Evolutionary conservation across 2,797 vertebrate species (phyloP), one percentile per base, ranked within the genome.

Genomic region (Crax fasciolata): DNA sequence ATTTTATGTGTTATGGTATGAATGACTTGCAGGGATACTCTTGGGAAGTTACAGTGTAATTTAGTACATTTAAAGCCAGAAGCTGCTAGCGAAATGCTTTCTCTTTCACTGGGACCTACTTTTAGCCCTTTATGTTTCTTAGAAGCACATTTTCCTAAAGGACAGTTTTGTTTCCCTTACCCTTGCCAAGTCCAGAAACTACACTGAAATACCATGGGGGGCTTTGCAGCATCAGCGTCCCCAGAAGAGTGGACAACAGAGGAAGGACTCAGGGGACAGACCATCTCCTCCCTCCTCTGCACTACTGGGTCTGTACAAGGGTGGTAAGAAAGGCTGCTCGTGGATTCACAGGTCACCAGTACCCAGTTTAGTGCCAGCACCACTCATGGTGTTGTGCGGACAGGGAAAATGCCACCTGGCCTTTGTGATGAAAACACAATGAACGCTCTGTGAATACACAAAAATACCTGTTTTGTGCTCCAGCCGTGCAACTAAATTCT

Each of bases 21-120:
- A 94, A 84, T 65, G 27, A 79, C 67, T 86, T 79, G 63, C 74
- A 94, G 93, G 67, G 79, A 87, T 11, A 77, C 48, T 89, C 84
- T 46, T 46, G 92, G 63, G 67, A 82, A 84, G 67, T 49, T 73
- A 66, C 54, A 27, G 48, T 70, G 44, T 73, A 88, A 95, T 84
- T 88, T 77, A 84, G 11, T 76, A 57, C 41, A 30, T 74, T 73
- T 71, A 74, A 86, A 95, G 27, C 35, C 62, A 54, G 87, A 90
- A 88, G 63, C 41, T 54, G 55, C 55, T 63, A 30, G 38, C 43
- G 76, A 81, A 75, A 72, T 75, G 54, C 55, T 93, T 94, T 92
- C 87, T 61, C 61, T 76, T 66, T 90, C 11, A 6, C 2, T 7
- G 21, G 55, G 14, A 70, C 28, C 39, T 78, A 35, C 25, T 72